A percentile compares a stretch with the other conserved stretches of the same genome.
Conservation (phyloP, 2,797 vertebrate species). For the Lerista edwardsae region DNA sequence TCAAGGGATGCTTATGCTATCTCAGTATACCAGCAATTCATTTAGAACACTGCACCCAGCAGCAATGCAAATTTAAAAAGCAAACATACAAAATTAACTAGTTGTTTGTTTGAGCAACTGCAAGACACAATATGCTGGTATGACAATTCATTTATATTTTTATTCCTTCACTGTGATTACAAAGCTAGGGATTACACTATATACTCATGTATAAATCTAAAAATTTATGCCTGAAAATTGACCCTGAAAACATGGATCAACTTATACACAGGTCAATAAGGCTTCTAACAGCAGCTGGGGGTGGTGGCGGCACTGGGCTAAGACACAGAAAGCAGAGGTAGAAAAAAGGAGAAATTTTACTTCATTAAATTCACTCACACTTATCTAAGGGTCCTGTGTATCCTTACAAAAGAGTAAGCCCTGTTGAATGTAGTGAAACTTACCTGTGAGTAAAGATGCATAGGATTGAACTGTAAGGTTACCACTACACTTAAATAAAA, state of each 20-base stretch:
- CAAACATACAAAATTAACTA: conserved; percentile 21
- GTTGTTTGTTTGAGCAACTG: conserved; percentile 12
- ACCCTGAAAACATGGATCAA: too few species aligned
- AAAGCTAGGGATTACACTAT: background rate
- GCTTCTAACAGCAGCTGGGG: too few species aligned
- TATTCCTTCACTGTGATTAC: background rate
- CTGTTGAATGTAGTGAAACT: too few species aligned
- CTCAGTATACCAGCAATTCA: background rate
- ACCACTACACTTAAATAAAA: background rate
- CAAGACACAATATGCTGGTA: background rate
- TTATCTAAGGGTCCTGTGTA: background rate
- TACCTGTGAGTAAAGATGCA: too few species aligned
- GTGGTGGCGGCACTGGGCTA: too few species aligned
- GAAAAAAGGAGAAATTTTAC: too few species aligned
- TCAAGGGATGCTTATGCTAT: conserved; percentile 37
- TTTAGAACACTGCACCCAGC: conserved; percentile 19
- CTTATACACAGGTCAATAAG: too few species aligned
- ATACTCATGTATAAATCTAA: too few species aligned
- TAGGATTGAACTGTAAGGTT: background rate
- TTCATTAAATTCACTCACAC: too few species aligned
- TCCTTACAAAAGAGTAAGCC: too few species aligned
- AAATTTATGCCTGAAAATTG: too few species aligned
- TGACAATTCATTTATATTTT: conserved; percentile 26
- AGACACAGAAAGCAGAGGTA: too few species aligned
- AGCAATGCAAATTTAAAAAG: conserved; percentile 20